Conservation (phyloP, 2,113 vertebrate genomes). For the Ornithorhynchus anatinus region DNA sequence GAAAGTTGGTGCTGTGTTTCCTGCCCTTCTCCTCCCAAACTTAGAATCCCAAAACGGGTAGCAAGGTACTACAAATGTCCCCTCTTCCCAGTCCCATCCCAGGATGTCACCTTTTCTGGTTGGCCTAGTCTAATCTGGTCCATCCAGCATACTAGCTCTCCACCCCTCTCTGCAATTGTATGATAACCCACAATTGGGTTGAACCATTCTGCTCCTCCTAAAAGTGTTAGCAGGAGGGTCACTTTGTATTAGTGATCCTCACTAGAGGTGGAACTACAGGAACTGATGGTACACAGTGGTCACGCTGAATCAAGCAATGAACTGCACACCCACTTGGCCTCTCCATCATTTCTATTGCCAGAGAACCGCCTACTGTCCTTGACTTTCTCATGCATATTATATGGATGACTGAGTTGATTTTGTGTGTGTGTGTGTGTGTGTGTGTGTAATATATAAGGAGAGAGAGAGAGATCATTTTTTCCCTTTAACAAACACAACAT, state of each 20-base stretch:
- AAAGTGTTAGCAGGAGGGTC: background rate
- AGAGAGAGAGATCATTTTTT: slow-evolving; percentile 9
- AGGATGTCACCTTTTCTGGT: no score
- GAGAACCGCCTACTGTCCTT: slow-evolving; percentile 23
- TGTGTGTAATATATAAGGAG: slow-evolving; percentile 20
- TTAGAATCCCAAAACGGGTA: no score
- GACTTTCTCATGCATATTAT: background rate
- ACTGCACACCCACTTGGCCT: background rate
- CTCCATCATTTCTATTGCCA: slow-evolving; percentile 5
- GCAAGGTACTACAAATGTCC: no score
- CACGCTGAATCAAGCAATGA: background rate
- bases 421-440: slow-evolving; percentile 22
- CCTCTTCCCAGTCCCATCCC: no score
- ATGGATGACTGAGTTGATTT: background rate
- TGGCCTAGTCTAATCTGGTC: no score
- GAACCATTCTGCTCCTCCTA: no score
- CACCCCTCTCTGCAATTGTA: no score
- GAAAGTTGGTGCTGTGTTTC: no score
- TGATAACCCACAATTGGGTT: no score
- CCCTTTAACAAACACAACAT: no score
- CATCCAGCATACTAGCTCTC: no score
- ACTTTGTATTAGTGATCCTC: background rate
- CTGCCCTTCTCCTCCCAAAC: no score
- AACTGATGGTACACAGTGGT: background rate
- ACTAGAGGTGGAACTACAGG: background rate